Evolutionary conservation across 2,797 vertebrate genomes (phyloP).

Genomic region (Trichosurus vulpecula): DNA sequence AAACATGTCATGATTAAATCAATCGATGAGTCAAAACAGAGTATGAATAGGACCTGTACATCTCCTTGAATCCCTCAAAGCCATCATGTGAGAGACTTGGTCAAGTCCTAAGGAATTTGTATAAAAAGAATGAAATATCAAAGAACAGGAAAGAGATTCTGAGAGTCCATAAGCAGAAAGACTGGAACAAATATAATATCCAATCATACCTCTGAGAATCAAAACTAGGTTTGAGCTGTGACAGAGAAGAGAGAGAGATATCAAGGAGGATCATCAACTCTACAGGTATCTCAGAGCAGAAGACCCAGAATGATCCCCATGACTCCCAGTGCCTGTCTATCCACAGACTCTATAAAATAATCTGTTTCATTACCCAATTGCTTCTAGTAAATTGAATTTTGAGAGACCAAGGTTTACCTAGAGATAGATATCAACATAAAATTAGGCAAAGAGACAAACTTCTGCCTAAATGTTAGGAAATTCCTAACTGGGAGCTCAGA

Average conservation of each 20-base stretch:
- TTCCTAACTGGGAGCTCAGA: neutral
- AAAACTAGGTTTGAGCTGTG: neutral
- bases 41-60: neutral
- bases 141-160: neutral
- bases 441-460: neutral
- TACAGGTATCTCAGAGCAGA: neutral
- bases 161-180: neutral
- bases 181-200: neutral
- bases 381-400: neutral
- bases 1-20: neutral
- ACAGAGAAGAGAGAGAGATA: neutral
- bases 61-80: neutral
- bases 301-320: neutral
- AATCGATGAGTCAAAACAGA: neutral
- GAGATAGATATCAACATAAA: neutral
- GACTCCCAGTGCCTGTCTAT: neutral
- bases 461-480: neutral
- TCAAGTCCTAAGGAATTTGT: neutral
- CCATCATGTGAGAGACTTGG: neutral
- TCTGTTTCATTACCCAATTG: neutral
- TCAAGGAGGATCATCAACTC: neutral
- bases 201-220: neutral
- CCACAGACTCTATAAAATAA: neutral
- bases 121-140: neutral
- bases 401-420: neutral